A percentile compares a stretch with the other conserved stretches of the same genome.
phyloP scores from a whole-genome alignment of 2,888 invertebrate species.

The Nowickia ferox region DNA sequence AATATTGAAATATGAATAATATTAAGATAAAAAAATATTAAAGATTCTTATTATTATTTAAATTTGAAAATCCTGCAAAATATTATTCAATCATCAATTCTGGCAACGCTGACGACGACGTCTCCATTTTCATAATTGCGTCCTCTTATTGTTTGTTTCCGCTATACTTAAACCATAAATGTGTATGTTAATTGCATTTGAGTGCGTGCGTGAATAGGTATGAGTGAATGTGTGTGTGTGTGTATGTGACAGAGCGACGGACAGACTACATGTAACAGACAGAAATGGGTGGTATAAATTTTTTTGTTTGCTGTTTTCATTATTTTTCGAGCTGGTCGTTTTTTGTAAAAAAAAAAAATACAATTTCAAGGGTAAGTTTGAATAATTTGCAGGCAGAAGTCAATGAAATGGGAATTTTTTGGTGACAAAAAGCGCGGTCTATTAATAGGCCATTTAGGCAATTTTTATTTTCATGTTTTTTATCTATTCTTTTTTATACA shows the following conservation, averaged over 20 bases:
- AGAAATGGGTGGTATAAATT: slow-evolving; percentile 32
- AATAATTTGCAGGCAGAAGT: slow-evolving; percentile 15
- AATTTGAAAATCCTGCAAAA: too few relatives aligned
- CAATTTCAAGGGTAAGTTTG: slow-evolving; percentile 30
- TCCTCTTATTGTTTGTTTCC: slow-evolving; percentile 17
- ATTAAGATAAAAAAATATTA: too few relatives aligned
- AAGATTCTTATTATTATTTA: too few relatives aligned
- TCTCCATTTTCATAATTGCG: background rate
- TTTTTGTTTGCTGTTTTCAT: slow-evolving; percentile 4
- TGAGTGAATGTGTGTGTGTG: background rate
- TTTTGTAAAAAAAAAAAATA: background rate
- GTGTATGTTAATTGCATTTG: slow-evolving; percentile 71
- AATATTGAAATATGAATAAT: too few relatives aligned
- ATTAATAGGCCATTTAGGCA: slow-evolving; percentile 73
- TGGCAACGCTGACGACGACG: background rate
- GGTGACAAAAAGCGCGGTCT: slow-evolving; percentile 73
- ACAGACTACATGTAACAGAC: too few relatives aligned
- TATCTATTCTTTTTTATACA: slow-evolving; percentile 28
- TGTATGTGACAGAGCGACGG: background rate
- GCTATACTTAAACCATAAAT: slow-evolving; percentile 64
- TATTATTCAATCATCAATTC: too few relatives aligned
- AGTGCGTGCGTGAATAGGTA: slow-evolving; percentile 36
- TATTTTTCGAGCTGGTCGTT: background rate
- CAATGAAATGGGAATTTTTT: slow-evolving; percentile 51
- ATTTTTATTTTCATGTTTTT: slow-evolving; percentile 61